A percentile compares a stretch with the other conserved stretches of the same genome.
Conservation (phyloP, 2,888 invertebrate species). For the Allolobophora icterica region DNA sequence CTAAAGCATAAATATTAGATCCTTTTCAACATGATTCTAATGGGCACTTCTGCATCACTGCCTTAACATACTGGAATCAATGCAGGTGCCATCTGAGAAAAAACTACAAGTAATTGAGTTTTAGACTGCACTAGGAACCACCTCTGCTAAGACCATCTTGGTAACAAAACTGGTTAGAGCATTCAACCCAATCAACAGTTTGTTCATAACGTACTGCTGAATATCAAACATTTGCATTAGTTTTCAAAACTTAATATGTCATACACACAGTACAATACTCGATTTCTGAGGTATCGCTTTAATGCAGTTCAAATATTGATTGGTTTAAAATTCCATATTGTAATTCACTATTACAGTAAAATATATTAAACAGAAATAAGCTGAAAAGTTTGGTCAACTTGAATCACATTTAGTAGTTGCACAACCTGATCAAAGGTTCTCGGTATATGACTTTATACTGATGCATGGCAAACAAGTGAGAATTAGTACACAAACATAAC, state of each 20-base stretch:
- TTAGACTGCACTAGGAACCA: too few relatives aligned
- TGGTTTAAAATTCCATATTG: too few relatives aligned
- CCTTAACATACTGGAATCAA: not conserved
- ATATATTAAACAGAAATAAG: too few relatives aligned
- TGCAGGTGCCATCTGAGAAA: not conserved
- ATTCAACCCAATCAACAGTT: not conserved
- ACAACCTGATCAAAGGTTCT: too few relatives aligned
- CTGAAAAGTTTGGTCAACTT: too few relatives aligned
- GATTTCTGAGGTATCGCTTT: not conserved
- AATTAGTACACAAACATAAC: too few relatives aligned
- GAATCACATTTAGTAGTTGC: too few relatives aligned
- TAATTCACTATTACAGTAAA: too few relatives aligned
- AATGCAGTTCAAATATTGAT: too few relatives aligned
- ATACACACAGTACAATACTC: not conserved
- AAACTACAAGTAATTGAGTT: not conserved
- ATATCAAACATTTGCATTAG: not conserved
- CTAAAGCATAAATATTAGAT: not conserved
- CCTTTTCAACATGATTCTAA: not conserved
- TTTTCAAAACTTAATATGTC: not conserved
- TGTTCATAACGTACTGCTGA: not conserved
- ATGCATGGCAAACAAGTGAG: too few relatives aligned
- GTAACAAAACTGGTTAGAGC: not conserved
- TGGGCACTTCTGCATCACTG: not conserved
- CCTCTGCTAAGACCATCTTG: not conserved
- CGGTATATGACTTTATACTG: too few relatives aligned